Base-by-base conservation (phyloP, 2,888 invertebrate species). In the Daptonema setosum region DNA sequence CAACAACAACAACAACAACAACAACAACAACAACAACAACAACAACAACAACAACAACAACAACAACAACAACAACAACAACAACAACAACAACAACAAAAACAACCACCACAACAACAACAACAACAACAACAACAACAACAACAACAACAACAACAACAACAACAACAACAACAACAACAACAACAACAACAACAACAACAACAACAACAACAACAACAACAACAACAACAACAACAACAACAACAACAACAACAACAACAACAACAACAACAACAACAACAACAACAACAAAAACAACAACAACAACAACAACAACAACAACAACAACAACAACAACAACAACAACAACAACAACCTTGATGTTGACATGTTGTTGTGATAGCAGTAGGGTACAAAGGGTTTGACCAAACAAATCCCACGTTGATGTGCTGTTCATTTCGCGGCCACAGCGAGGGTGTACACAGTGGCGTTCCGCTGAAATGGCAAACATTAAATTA, bases 1-100 rank as follows among this genome's bases (percentile, higher is more conserved):
- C 50, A 50, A 50, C 50, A 50, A 50, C 50, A 50, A 50, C 50
- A 50, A 50, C 50, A 50, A 50, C 50, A 50, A 50, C 50, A 50
- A 50, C 50, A 50, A 50, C 50, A 50, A 50, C 50, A 50, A 50
- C 50, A 50, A 50, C 50, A 50, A 50, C 50, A 50, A 50, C 50
- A 50, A 50, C 50, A 50, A 50, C 50, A 50, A 50, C 50, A 50
- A 50, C 50, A 50, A 50, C 50, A 50, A 50, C 50, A 50, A 50
- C 50, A 50, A 50, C 50, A 50, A 50, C 50, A 50, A 50, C 50
- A 50, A 50, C n/a, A n/a, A n/a, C n/a, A n/a, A n/a, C n/a, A n/a
- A n/a, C n/a, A n/a, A n/a, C n/a, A n/a, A n/a, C n/a, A n/a, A n/a
- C n/a, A n/a, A n/a, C n/a, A n/a, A n/a, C n/a, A n/a, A n/a, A n/a